Conservation (phyloP, 2,888 invertebrate species). For the Caradrina kadenii region DNA sequence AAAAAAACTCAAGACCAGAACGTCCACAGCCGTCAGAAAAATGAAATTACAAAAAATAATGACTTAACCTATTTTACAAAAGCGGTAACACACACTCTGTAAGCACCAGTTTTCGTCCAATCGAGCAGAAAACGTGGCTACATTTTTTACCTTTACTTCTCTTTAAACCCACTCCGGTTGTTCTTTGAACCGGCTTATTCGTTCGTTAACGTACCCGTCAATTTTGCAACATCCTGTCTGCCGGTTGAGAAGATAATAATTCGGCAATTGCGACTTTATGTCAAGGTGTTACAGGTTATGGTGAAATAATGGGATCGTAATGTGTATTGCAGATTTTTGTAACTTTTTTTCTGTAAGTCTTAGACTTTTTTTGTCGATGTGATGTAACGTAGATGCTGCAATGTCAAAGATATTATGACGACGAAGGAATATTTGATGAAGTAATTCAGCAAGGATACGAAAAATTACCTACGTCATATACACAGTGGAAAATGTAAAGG, state of each 20-base stretch:
- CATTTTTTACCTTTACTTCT: conserved; percentile 75
- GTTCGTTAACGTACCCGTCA: conserved; percentile 74
- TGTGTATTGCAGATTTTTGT: conserved; percentile 15
- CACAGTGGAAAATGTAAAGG: too few relatives aligned
- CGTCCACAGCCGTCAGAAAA: conserved; percentile 12
- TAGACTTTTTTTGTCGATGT: conserved; percentile 23
- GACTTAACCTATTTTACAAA: conserved; percentile 61
- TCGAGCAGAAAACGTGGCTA: conserved; percentile 76
- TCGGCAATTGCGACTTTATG: conserved; percentile 37
- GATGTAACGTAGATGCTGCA: conserved; percentile 24
- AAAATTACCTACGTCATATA: not conserved
- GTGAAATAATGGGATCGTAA: not conserved
- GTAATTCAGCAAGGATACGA: not conserved
- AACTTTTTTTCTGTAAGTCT: conserved; percentile 48
- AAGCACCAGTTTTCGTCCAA: conserved; percentile 77
- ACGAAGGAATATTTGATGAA: not conserved
- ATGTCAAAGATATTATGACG: not conserved
- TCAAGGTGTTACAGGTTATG: conserved; percentile 20
- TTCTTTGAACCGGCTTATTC: conserved; percentile 81
- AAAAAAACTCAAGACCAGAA: conserved; percentile 36
- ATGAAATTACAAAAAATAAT: conserved; percentile 46
- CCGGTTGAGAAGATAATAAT: not conserved
- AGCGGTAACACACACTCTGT: conserved; percentile 57
- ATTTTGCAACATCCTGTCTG: conserved; percentile 53
- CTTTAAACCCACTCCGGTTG: conserved; percentile 67